Evolutionary conservation across 2,113 vertebrate genomes (phyloP), one percentile per base, ranked within the genome.

Genomic region (Morone chrysops): DNA sequence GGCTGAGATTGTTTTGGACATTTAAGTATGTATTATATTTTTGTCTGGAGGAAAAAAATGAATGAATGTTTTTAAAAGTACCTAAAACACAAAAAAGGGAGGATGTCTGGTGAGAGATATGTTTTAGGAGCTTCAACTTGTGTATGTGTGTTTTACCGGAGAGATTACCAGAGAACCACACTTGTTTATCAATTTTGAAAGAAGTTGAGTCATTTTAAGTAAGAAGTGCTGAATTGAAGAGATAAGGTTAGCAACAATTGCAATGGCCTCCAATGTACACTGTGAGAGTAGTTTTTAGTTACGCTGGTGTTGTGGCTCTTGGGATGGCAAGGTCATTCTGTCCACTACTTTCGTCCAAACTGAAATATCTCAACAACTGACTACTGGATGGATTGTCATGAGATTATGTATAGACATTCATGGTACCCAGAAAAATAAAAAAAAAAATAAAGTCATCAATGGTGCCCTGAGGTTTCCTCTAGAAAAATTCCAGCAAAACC

Each of bases 191-290:
- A 17, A 12, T 75, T 84, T 56, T 54, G 22, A 70, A 31, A 31
- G 56, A 61, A 78, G 22, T 18, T 78, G 38, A 78, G 50, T 73
- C 69, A 72, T 47, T 91, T 65, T 85, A 67, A 79, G 61, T 41
- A 57, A 31, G 41, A 74, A 80, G 20, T 12, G 54, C 45, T 74
- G 80, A 80, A 78, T 61, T 75, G 9, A 74, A 50, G 73, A 57
- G 71, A 82, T 77, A 80, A 77, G 25, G 50, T 50, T 0, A 2
- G 38, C 20, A 45, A 70, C 69, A 70, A 65, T 54, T 11, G 36
- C 13, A 16, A 6, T 5, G 38, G 41, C 16, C 14, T 48, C 4
- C 14, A 53, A 17, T n/a, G 7, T n/a, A 54, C 45, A 50, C 17
- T 51, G 11, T 16, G 17, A 50, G 36, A 53, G 50, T n/a, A 38